phyloP scores from a whole-genome alignment of 2,113 vertebrate species.

The Ramphastos sulfuratus region DNA sequence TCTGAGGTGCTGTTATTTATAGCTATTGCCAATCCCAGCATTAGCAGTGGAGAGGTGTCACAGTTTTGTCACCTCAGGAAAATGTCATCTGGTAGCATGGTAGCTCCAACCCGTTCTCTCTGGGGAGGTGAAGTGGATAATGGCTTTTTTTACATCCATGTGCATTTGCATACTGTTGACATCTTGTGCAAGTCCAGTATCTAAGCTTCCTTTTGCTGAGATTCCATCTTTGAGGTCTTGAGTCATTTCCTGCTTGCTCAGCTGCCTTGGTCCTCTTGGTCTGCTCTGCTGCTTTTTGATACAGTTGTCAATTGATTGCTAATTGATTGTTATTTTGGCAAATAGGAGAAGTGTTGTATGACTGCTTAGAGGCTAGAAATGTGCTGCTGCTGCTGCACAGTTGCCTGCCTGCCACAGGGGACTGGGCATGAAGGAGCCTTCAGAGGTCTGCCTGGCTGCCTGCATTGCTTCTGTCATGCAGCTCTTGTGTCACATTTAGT shows the following conservation, averaged over 20 bases:
- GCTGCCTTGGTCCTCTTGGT: not conserved
- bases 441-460: accelerated
- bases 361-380: not conserved
- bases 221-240: not conserved
- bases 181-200: not conserved
- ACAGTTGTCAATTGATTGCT: not conserved
- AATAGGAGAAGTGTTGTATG: not conserved
- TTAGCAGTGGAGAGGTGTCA: not conserved
- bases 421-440: not conserved
- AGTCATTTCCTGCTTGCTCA: conserved; percentile 46
- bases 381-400: not conserved
- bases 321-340: not conserved
- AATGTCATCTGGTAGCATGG: not conserved
- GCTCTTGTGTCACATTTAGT: not conserved
- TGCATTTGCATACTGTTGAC: not conserved
- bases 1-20: conserved; percentile 51
- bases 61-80: conserved; percentile 3
- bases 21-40: conserved; percentile 29
- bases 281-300: conserved; percentile 11
- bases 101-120: not conserved
- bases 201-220: conserved; percentile 13
- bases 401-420: not conserved
- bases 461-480: accelerated
- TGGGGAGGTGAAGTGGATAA: not conserved
- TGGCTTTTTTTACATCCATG: not conserved